Base-by-base conservation (phyloP, 1,140 invertebrate species). In the Drosophila triauraria region DNA sequence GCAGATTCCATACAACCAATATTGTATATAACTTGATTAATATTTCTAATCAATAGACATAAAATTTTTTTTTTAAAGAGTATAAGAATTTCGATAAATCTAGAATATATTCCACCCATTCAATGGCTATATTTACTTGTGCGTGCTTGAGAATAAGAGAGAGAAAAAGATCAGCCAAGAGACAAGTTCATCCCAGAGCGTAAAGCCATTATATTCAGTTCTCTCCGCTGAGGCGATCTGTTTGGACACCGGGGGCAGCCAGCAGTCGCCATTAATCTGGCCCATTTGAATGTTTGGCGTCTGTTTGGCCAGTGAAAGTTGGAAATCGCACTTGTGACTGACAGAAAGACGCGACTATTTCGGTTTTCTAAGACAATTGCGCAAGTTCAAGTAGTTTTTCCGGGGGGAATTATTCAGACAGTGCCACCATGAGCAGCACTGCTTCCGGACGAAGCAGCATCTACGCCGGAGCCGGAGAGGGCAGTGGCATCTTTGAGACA, bases 381-480 rank as follows among this genome's bases (percentile, higher is more conserved):
- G 85, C 78, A 90, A 88, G 74, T 81, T 58, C 13, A 30, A 56
- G 65, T 75, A 61, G 61, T 42, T 51, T 35, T 35, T 43, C n/a
- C 17, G 65, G 35, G 17, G 43, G 35, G 4, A 42, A 9, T 40
- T n/a, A 15, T 15, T 35, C 0, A 38, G 32, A 54, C 35, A 9
- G 32, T 58, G 48, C 40, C 50, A 65, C 7, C 17, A 87, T 88
- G 85, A 87, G 77, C 44, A 88, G 88, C 82, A 92, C 74, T 47
- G 71, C 88, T 70, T 92, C 91, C 60, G 87, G 83, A 30, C 76
- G 80, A 51, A 92, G 91, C 71, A 82, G 82, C 53, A 78, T 70
- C 61, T 64, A 78, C 40, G 62, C 53, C 27, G 76, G 70, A 58
- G 62, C 60, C 15, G 57, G 30, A 32, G 30, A 48, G 13, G 81